These are phyloP conservation scores for Lasioglossum oenotherae DNA, from an alignment of 2,888 invertebrate genomes.

Conservation along the genomic window DNA sequence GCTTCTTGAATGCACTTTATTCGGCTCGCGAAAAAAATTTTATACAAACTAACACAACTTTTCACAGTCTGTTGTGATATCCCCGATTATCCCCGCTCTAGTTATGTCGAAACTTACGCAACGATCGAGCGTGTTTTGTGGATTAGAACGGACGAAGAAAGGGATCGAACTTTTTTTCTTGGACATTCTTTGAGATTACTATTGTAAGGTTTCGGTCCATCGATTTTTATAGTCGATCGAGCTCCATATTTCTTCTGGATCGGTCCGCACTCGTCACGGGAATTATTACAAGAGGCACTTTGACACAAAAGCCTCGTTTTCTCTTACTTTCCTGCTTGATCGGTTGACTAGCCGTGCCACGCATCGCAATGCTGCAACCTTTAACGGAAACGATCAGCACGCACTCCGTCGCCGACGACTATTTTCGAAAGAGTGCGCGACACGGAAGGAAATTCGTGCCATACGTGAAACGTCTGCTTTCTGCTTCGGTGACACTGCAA, in stretches of 20 bases:
- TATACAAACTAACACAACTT: neutral
- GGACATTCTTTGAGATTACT: neutral
- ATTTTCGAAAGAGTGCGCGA: conserved; percentile 40
- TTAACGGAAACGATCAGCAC: conserved; percentile 47
- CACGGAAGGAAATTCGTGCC: conserved; percentile 18
- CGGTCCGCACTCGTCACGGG: conserved; percentile 41
- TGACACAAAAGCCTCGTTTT: conserved; percentile 82
- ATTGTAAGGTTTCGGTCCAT: neutral
- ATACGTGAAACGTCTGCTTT: conserved; percentile 36
- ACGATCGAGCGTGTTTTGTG: neutral
- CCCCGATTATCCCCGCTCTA: neutral
- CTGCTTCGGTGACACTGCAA: conserved; percentile 13
- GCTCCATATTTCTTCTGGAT: conserved; percentile 22
- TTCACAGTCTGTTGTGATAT: neutral
- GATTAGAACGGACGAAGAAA: neutral
- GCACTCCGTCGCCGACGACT: conserved; percentile 35
- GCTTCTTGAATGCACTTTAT: neutral
- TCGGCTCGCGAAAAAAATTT: neutral
- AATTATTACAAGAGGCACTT: conserved; percentile 72
- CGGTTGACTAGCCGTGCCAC: conserved; percentile 74
- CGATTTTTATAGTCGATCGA: conserved; percentile 11
- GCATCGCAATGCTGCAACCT: conserved; percentile 53
- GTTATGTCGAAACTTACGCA: neutral
- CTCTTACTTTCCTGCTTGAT: conserved; percentile 80
- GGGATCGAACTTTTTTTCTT: neutral